Conservation (phyloP, 1,140 invertebrate genomes). For the Antheraea pernyi region DNA sequence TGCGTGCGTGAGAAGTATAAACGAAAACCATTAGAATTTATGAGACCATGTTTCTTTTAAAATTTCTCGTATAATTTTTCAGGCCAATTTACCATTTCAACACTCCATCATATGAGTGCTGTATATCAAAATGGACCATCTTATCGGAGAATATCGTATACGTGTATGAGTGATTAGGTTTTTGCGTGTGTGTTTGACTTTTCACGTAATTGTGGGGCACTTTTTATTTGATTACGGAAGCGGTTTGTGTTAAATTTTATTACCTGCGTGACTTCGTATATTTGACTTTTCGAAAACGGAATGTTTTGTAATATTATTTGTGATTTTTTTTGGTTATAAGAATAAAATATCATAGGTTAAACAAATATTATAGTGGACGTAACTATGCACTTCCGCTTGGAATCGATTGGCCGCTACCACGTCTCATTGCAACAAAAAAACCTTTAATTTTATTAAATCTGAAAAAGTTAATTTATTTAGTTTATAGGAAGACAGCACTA, state of each 20-base stretch:
- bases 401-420: too few species aligned
- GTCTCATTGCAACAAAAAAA: too few species aligned
- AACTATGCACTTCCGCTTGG: too few species aligned
- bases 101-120: neutral
- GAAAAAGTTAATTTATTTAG: too few species aligned
- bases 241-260: conserved; percentile 1
- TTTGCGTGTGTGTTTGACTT: conserved; percentile 24
- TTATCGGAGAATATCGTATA: conserved; percentile 1
- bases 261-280: neutral
- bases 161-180: conserved; percentile 21
- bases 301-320: too few species aligned
- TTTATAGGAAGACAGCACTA: too few species aligned
- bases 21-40: too few species aligned
- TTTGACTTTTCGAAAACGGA: neutral
- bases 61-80: neutral
- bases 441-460: too few species aligned
- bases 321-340: neutral
- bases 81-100: neutral
- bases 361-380: too few species aligned
- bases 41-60: neutral
- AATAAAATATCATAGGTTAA: too few species aligned
- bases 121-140: conserved; percentile 1
- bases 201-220: conserved; percentile 20
- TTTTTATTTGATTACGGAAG: conserved; percentile 10
- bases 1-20: too few species aligned